Evolutionary conservation across 2,797 vertebrate genomes (phyloP).

Genomic region (Ficedula albicollis): DNA sequence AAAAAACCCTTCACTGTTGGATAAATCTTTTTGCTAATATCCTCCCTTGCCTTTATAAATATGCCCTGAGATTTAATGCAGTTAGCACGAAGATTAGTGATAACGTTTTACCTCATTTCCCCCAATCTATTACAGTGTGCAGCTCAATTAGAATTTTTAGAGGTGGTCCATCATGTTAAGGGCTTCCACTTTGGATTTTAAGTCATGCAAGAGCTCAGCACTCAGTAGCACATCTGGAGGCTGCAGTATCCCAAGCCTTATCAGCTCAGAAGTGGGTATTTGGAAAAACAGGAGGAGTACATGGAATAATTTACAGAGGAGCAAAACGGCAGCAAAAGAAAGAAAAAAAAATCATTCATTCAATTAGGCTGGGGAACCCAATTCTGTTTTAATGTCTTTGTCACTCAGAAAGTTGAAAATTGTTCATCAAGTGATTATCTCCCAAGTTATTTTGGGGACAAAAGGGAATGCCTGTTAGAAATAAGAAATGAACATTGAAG

Average conservation of each 20-base stretch:
- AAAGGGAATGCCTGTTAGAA: neutral
- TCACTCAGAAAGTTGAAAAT: neutral
- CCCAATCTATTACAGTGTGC: neutral
- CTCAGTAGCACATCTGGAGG: neutral
- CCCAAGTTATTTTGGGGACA: neutral
- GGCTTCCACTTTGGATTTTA: neutral
- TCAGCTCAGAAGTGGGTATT: neutral
- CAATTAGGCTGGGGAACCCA: neutral
- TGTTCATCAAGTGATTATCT: neutral
- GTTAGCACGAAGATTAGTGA: neutral
- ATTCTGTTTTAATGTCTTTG: neutral
- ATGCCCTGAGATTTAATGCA: slow-evolving; percentile 16
- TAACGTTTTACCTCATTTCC: slow-evolving; percentile 35
- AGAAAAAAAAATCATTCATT: neutral
- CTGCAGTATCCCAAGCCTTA: neutral
- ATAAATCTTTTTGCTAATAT: slow-evolving; percentile 23
- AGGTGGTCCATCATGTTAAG: neutral
- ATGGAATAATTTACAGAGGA: neutral
- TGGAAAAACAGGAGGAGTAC: neutral
- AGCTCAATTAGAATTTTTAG: slow-evolving; percentile 7
- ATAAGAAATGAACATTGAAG: neutral
- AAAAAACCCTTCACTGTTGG: neutral
- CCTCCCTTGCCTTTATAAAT: slow-evolving; percentile 14
- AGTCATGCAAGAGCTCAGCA: neutral
- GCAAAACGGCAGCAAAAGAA: neutral